Conservation (phyloP, 2,113 vertebrate genomes). For the Misgurnus anguillicaudatus region DNA sequence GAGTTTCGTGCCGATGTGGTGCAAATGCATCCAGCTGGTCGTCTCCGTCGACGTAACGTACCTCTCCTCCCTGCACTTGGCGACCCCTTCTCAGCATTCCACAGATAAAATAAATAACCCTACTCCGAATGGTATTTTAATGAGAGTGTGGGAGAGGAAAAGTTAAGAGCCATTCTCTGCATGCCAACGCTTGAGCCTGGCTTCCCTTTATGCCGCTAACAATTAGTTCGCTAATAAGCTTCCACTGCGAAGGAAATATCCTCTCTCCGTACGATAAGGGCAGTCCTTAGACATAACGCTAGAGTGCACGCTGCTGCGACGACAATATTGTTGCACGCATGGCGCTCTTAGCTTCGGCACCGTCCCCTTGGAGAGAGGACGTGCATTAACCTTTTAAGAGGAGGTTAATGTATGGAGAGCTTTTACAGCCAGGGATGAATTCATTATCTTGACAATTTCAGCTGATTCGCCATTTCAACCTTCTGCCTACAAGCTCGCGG, state of each 20-base stretch:
- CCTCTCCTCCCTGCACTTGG: constrained; percentile 16
- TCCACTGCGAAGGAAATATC: constrained; percentile 18
- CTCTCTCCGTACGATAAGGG: neutral
- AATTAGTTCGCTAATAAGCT: constrained; percentile 43
- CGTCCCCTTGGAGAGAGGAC: constrained; percentile 65
- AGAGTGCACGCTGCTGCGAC: neutral
- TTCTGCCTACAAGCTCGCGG: constrained; percentile 7
- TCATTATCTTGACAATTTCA: constrained; percentile 40
- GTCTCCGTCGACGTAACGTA: neutral
- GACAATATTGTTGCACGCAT: neutral
- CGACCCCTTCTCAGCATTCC: constrained; percentile 57
- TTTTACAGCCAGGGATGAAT: constrained; percentile 33
- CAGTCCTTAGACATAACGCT: neutral
- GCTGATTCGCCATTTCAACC: constrained; percentile 35
- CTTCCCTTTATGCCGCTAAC: constrained; percentile 37
- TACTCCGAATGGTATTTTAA: constrained; percentile 69
- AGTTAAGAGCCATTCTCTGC: constrained; percentile 20
- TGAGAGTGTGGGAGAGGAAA: constrained; percentile 60
- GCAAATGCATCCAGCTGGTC: constrained; percentile 4
- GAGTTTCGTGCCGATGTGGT: neutral
- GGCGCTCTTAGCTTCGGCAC: constrained; percentile 4
- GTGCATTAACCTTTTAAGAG: constrained; percentile 75
- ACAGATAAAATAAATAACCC: constrained; percentile 64
- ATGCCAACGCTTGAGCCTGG: constrained; percentile 8
- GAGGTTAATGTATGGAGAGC: constrained; percentile 61